Conservation (phyloP, 2,797 vertebrate species). For the Labeo calbasu region DNA sequence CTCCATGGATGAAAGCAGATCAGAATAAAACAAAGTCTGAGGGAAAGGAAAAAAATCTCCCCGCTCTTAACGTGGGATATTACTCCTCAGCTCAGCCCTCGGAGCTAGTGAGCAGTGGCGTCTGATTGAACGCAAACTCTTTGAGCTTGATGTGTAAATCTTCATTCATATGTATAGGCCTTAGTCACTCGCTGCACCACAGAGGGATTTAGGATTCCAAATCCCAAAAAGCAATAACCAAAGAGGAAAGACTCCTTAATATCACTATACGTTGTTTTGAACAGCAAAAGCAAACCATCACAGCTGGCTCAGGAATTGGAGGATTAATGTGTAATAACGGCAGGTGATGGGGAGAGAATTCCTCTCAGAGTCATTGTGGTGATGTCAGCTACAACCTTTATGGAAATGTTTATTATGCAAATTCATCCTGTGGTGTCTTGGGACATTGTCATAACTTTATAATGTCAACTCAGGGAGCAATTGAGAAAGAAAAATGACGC, state of each 20-base stretch:
- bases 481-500: background rate
- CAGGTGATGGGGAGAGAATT: slow-evolving; percentile 29
- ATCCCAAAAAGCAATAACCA: slow-evolving; percentile 75
- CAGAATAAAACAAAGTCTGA: slow-evolving; percentile 39
- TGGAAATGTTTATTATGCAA: slow-evolving; percentile 29
- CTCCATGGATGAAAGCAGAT: slow-evolving; percentile 15
- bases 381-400: slow-evolving; percentile 35
- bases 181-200: slow-evolving; percentile 70
- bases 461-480: background rate
- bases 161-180: slow-evolving; percentile 81
- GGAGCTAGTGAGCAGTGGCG: slow-evolving; percentile 69
- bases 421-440: slow-evolving; percentile 8
- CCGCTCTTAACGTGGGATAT: slow-evolving; percentile 74
- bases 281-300: slow-evolving; percentile 58
- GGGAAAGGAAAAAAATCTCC: background rate
- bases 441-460: background rate
- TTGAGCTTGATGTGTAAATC: slow-evolving; percentile 76
- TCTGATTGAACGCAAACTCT: slow-evolving; percentile 75
- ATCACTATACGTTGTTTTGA: slow-evolving; percentile 65
- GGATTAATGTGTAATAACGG: slow-evolving; percentile 50
- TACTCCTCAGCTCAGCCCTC: slow-evolving; percentile 77
- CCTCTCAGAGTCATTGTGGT: slow-evolving; percentile 25
- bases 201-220: slow-evolving; percentile 72
- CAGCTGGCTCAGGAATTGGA: slow-evolving; percentile 34
- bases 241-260: slow-evolving; percentile 69